Base-by-base conservation (phyloP, 1,140 invertebrate species). In the Trinorchestia longiramus region DNA sequence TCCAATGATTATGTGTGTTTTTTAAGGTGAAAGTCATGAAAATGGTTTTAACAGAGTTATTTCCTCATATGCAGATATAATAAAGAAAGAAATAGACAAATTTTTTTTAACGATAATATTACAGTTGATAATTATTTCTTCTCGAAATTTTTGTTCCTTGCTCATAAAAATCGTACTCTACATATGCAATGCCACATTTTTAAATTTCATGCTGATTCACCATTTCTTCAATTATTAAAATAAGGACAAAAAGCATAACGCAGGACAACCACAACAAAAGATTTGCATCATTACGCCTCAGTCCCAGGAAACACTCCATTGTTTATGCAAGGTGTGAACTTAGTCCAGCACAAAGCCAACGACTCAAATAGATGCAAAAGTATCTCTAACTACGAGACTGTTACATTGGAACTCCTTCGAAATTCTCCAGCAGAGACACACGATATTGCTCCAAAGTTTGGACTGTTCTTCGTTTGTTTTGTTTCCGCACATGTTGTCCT, bases 391-490 rank as follows among this genome's bases (percentile, higher is more conserved):
- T 77, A 77, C 62, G 62, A 77, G 62, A 28, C 62, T 28, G 62
- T 77, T 77, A 77, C 62, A 77, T 77, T 77, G 62, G 62, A 77
- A 28, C 62, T 28, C 62, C 62, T 77, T 77, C 62, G 62, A 11
- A 77, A 19, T 77, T 77, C 62, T 77, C 62, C 15, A 36, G 62
- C 62, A 11, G 62, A 77, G 62, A 77, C 62, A 77, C 62, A 77
- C 62, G 62, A 77, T 77, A 77, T 77, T 77, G 62, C 28, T 77
- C 62, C 36, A 28, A 77, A 77, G 62, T 77, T 77, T 77, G 62
- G 62, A 77, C 62, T 77, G 62, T 77, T 77, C 62, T 77, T 36
- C 62, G n/a, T 77, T 77, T 77, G 62, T 77, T 77, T 77, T 77
- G 62, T 77, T 77, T 77, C 11, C 62, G 62, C 62, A 36, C 62